Percentiles rank a stretch among this genome's conserved stretches.
Evolutionary conservation across 1,140 invertebrate genomes (phyloP).

Genomic region (Drosophila kikkawai): DNA sequence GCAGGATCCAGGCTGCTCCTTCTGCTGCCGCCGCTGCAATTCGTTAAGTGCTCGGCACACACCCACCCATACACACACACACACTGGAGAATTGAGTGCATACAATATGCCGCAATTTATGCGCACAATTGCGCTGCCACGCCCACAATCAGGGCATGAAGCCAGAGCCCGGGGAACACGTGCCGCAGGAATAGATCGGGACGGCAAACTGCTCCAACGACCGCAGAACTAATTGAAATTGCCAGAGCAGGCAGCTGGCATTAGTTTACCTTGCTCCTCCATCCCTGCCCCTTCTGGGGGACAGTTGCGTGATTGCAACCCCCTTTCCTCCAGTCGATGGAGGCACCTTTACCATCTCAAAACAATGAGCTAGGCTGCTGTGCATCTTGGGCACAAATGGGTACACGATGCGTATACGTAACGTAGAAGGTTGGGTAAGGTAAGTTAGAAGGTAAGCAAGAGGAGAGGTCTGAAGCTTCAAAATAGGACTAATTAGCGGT

Average conservation of each 20-base stretch:
- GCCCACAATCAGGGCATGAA: conserved; percentile 38
- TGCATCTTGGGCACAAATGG: conserved; percentile 18
- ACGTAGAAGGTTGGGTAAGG: not conserved
- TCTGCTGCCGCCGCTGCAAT: conserved; percentile 43
- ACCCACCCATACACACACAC: conserved; percentile 3
- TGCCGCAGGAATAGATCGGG: conserved; percentile 28
- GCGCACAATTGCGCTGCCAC: conserved; percentile 58
- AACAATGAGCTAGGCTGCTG: conserved; percentile 6
- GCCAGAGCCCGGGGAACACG: conserved; percentile 22
- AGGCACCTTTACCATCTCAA: not conserved
- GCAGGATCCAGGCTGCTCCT: conserved; percentile 7
- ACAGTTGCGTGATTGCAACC: conserved; percentile 15
- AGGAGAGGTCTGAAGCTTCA: not conserved
- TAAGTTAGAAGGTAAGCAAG: not conserved
- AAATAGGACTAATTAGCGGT: conserved; percentile 1
- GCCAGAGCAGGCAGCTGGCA: conserved; percentile 41
- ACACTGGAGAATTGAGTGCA: conserved; percentile 33
- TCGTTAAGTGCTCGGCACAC: conserved; percentile 61
- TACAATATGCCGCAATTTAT: conserved; percentile 64
- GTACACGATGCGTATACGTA: conserved; percentile 35
- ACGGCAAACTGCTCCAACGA: conserved; percentile 22
- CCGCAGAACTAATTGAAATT: conserved; percentile 65
- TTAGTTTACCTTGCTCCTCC: conserved; percentile 28
- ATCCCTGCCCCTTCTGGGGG: not conserved
- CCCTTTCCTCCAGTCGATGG: not conserved